Evolutionary conservation across 2,797 vertebrate genomes (phyloP).

Genomic region (Paedocypris micromegethes): DNA sequence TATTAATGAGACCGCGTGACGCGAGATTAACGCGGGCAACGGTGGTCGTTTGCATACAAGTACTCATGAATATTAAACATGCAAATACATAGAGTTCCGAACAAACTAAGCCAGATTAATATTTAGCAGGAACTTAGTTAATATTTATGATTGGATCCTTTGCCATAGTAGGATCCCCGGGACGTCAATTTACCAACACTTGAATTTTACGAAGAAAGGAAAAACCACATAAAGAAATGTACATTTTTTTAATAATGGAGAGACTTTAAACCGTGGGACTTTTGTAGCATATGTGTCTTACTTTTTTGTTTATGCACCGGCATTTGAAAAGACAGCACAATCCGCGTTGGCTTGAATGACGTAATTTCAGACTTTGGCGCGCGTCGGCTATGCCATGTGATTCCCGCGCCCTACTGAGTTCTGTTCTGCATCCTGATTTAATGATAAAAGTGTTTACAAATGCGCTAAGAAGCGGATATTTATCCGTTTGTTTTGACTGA

Average conservation of each 20-base stretch:
- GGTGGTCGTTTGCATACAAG: background rate
- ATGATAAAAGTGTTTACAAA: background rate
- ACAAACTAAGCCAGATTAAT: background rate
- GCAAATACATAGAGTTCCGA: background rate
- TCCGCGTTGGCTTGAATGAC: constrained; percentile 54
- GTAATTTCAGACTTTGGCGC: constrained; percentile 45
- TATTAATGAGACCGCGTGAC: background rate
- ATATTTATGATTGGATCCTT: constrained; percentile 11
- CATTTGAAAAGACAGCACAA: constrained; percentile 41
- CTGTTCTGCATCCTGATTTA: background rate
- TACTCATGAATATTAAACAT: constrained; percentile 5
- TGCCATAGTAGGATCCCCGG: constrained; percentile 7
- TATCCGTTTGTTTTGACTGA: background rate
- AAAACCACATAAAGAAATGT: no score
- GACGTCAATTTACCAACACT: no score
- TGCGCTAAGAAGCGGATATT: background rate
- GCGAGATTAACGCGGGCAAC: background rate
- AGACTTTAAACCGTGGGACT: no score
- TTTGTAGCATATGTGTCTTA: background rate
- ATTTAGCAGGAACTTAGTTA: background rate
- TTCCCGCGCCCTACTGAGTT: constrained; percentile 10
- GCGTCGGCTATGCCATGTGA: background rate
- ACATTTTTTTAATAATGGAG: no score
- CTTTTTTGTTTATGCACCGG: constrained; percentile 41
- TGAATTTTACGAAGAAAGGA: no score